These are phyloP conservation scores for Brachionus rotundiformis DNA, from an alignment of 1,140 invertebrate species.

Conservation along the genomic window DNA sequence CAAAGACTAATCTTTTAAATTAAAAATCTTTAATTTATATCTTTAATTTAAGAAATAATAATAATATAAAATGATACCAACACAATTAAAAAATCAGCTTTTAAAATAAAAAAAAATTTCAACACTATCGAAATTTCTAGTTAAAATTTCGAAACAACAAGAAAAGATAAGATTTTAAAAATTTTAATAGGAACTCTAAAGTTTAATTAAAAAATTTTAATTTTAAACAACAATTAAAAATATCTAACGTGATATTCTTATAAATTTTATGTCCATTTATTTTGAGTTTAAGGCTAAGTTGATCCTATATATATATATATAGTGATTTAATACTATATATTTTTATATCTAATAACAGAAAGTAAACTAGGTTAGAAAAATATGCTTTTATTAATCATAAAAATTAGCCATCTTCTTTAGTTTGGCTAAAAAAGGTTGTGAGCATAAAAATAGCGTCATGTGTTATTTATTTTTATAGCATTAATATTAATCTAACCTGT, in stretches of 20 bases:
- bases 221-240: background rate
- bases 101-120: too few relatives aligned
- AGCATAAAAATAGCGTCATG: background rate
- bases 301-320: background rate
- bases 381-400: background rate
- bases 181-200: too few relatives aligned
- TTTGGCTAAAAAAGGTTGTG: background rate
- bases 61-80: too few relatives aligned
- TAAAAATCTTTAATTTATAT: too few relatives aligned
- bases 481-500: background rate
- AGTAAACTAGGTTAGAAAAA: slow-evolving; percentile 15
- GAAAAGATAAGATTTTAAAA: too few relatives aligned
- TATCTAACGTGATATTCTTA: too few relatives aligned
- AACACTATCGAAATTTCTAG: too few relatives aligned
- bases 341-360: background rate
- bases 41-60: too few relatives aligned
- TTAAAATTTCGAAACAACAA: too few relatives aligned
- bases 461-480: slow-evolving; percentile 21
- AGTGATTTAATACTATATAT: background rate
- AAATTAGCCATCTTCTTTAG: background rate
- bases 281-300: background rate
- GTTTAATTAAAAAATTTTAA: too few relatives aligned
- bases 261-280: background rate
- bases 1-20: background rate
- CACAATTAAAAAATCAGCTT: too few relatives aligned